A percentile compares a stretch with the other conserved stretches of the same genome.
phyloP scores from a whole-genome alignment of 2,888 invertebrate genomes.

The Hermaeophaga mercurialis region DNA sequence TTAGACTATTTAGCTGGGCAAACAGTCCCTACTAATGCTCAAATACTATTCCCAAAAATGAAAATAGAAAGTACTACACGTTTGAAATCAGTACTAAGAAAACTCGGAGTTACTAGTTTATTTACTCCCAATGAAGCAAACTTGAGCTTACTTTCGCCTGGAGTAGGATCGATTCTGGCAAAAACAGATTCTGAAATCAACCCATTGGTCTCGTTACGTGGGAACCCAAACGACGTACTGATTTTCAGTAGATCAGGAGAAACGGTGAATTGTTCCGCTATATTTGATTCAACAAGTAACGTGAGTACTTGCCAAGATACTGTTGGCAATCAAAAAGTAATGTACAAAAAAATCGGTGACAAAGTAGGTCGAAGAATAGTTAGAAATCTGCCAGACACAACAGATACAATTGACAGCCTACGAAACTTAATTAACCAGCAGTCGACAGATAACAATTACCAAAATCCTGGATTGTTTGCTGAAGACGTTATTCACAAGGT shows the following conservation, averaged over 20 bases:
- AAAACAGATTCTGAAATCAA: conserved; percentile 19
- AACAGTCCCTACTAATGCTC: conserved; percentile 59
- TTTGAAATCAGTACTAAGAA: conserved; percentile 62
- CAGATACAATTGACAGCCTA: conserved; percentile 47
- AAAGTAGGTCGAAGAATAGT: conserved; percentile 51
- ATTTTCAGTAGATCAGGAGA: conserved; percentile 44
- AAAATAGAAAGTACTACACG: conserved; percentile 65
- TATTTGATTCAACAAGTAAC: conserved; percentile 45
- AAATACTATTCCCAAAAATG: conserved; percentile 74
- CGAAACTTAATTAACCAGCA: conserved; percentile 48
- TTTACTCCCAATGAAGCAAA: conserved; percentile 68
- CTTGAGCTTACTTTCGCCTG: conserved; percentile 67
- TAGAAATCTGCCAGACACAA: conserved; percentile 36
- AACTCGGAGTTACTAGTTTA: conserved; percentile 66
- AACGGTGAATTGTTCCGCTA: conserved; percentile 45
- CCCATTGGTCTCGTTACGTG: conserved; percentile 15
- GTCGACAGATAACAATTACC: conserved; percentile 58
- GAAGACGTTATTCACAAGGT: conserved; percentile 71
- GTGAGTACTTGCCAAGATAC: conserved; percentile 41
- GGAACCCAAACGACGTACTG: conserved; percentile 30
- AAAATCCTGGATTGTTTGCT: conserved; percentile 67
- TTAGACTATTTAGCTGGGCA: conserved; percentile 61
- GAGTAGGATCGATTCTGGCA: conserved; percentile 41
- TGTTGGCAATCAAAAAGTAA: conserved; percentile 38
- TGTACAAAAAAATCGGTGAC: conserved; percentile 49